Evolutionary conservation across 2,888 invertebrate species (phyloP).

Genomic region (Dynastes tityus): DNA sequence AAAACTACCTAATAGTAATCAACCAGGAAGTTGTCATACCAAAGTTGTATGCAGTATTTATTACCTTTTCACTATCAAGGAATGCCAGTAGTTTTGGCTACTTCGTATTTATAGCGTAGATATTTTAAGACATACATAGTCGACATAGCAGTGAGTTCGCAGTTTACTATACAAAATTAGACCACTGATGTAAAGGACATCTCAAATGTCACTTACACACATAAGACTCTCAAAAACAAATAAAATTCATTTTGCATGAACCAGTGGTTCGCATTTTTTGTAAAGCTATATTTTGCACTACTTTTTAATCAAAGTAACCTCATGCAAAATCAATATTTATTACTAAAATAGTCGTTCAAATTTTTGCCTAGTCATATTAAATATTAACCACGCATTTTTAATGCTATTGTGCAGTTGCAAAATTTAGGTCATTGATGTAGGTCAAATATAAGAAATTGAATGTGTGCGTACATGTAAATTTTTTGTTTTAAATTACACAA

Average conservation of each 20-base stretch:
- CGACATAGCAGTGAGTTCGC: conserved; percentile 42
- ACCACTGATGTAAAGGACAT: conserved; percentile 50
- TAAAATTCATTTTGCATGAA: conserved; percentile 5
- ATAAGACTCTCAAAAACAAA: conserved; percentile 32
- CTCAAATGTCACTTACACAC: conserved; percentile 45
- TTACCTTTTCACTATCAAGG: conserved; percentile 33
- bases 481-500: too few species aligned
- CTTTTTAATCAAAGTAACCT: too few species aligned
- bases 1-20: neutral
- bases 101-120: conserved; percentile 33
- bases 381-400: too few species aligned
- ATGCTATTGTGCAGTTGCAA: too few species aligned
- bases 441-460: too few species aligned
- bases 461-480: too few species aligned
- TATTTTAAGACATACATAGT: conserved; percentile 47
- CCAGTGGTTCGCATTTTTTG: neutral
- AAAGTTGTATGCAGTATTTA: conserved; percentile 31
- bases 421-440: too few species aligned
- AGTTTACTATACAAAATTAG: conserved; percentile 47
- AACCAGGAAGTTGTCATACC: conserved; percentile 32
- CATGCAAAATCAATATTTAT: too few species aligned
- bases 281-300: neutral
- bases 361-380: too few species aligned
- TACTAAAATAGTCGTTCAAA: too few species aligned
- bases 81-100: conserved; percentile 32